Evolutionary conservation across 2,113 vertebrate genomes (phyloP).

Genomic region (Chionomys nivalis): DNA sequence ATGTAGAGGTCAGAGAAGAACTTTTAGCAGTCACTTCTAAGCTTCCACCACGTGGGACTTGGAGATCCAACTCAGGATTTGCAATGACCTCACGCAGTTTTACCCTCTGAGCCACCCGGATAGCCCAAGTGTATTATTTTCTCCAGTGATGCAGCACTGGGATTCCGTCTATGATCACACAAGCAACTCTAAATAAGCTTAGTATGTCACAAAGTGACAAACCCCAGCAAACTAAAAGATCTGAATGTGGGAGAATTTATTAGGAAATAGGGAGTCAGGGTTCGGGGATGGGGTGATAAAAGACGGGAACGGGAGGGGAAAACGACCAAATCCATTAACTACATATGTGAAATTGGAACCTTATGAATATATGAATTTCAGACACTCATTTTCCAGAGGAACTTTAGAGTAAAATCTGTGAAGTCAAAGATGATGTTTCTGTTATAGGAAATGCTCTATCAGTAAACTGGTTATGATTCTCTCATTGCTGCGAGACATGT

Average conservation of each 20-base stretch:
- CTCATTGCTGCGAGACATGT: neutral
- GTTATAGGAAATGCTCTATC: neutral
- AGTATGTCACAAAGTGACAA: neutral
- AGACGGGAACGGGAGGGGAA: neutral
- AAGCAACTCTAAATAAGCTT: neutral
- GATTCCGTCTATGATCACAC: neutral
- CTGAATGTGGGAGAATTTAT: neutral
- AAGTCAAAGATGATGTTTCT: neutral
- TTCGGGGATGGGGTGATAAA: neutral
- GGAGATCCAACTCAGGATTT: neutral
- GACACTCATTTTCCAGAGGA: neutral
- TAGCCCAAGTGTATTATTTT: neutral
- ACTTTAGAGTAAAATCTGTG: conserved; percentile 12
- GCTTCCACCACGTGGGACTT: no score
- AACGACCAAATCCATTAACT: neutral
- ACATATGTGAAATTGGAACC: neutral
- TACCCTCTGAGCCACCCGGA: neutral
- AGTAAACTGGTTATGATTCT: neutral
- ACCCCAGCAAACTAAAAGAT: neutral
- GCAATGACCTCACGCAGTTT: neutral
- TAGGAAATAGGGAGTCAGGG: neutral
- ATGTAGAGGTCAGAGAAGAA: neutral
- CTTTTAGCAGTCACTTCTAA: neutral
- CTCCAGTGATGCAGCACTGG: neutral
- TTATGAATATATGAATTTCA: neutral